Evolutionary conservation across 2,888 invertebrate genomes (phyloP).

Genomic region (Acrobasis consociella): DNA sequence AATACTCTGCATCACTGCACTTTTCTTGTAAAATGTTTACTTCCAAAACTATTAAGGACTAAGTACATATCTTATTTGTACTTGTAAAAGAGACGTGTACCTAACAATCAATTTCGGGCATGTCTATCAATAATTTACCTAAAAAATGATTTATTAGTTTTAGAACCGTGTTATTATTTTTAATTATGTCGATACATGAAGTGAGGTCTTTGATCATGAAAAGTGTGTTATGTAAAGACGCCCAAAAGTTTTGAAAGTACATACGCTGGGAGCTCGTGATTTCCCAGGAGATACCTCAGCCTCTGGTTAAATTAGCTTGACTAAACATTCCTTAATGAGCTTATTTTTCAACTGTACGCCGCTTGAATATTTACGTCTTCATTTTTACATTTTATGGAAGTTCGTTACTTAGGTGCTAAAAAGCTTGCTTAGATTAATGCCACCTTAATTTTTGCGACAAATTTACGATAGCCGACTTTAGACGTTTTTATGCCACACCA

Average conservation of each 20-base stretch:
- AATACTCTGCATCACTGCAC: no score
- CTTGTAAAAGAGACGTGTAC: no score
- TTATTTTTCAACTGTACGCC: slow-evolving; percentile 65
- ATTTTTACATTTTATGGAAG: slow-evolving; percentile 48
- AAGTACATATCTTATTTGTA: no score
- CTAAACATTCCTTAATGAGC: slow-evolving; percentile 74
- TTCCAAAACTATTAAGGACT: not conserved
- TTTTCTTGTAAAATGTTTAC: no score
- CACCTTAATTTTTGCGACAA: slow-evolving; percentile 7
- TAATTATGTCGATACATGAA: slow-evolving; percentile 19
- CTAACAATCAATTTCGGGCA: no score
- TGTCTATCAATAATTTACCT: not conserved
- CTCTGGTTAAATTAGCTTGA: slow-evolving; percentile 71
- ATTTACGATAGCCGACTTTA: not conserved
- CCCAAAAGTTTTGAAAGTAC: slow-evolving; percentile 58
- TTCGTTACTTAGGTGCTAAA: slow-evolving; percentile 19
- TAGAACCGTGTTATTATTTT: not conserved
- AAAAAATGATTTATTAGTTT: not conserved
- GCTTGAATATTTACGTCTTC: slow-evolving; percentile 44
- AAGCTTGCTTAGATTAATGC: slow-evolving; percentile 15
- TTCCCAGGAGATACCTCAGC: slow-evolving; percentile 66
- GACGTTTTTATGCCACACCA: not conserved
- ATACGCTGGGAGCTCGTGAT: slow-evolving; percentile 67
- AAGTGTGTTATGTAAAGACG: slow-evolving; percentile 49
- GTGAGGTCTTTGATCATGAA: slow-evolving; percentile 44